Percentiles rank a stretch among this genome's conserved stretches.
Evolutionary conservation across 2,113 vertebrate genomes (phyloP).

Genomic region (Myocastor coypus): DNA sequence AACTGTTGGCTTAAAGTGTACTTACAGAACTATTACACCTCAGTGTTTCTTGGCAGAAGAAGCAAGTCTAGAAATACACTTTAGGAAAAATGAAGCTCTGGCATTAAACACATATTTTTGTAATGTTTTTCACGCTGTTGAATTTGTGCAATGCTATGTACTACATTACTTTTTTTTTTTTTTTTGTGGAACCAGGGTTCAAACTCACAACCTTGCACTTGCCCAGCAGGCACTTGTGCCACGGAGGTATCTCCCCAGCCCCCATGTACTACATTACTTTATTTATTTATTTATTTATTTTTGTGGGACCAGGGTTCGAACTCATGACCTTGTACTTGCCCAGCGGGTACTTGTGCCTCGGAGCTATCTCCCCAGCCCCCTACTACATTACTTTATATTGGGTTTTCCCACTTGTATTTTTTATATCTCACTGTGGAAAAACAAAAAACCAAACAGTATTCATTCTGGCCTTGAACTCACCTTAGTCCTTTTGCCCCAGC

Average conservation of each 20-base stretch:
- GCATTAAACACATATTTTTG: background rate
- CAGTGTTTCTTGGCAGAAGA: background rate
- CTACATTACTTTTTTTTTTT: no score
- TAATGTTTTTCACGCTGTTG: background rate
- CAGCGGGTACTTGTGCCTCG: no score
- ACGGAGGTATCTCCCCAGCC: no score
- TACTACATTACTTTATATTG: background rate
- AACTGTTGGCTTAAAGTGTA: background rate
- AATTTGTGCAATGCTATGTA: background rate
- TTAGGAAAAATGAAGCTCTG: background rate
- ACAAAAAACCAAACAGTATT: no score
- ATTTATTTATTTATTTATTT: no score
- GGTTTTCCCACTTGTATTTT: background rate
- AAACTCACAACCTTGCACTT: no score
- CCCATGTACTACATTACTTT: no score
- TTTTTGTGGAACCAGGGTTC: no score
- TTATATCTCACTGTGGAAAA: background rate
- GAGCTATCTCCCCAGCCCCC: no score
- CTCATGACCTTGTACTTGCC: no score
- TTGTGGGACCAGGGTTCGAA: no score
- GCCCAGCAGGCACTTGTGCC: no score
- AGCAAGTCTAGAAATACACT: background rate
- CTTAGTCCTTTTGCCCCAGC: background rate
- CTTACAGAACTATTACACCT: conserved; percentile 18
- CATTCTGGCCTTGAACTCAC: background rate